Percentiles rank a stretch among this genome's conserved stretches.
These are phyloP conservation scores for Pilophorus perplexus DNA, from an alignment of 2,888 invertebrate species.

Conservation along the genomic window DNA sequence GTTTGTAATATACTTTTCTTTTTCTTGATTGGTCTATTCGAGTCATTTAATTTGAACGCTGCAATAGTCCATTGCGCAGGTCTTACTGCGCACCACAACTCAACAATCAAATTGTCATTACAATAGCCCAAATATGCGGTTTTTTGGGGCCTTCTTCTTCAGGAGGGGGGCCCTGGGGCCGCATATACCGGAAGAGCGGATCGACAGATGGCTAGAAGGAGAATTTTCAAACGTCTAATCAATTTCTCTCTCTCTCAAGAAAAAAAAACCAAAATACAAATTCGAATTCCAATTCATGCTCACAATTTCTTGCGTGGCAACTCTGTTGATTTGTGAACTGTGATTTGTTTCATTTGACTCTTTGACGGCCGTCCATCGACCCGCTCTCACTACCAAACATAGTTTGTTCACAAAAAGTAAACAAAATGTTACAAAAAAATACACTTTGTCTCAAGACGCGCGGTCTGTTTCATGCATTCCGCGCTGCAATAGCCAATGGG, in stretches of 20 bases:
- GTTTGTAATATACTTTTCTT: constrained; percentile 44
- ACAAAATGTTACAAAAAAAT: constrained; percentile 12
- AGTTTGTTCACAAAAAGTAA: constrained; percentile 34
- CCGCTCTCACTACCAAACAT: constrained; percentile 33
- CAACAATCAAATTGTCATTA: constrained; percentile 46
- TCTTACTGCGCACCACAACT: constrained; percentile 46
- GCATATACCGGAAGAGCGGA: constrained; percentile 37
- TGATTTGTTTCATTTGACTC: too few relatives aligned
- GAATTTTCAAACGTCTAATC: neutral
- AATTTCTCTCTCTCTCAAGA: too few relatives aligned
- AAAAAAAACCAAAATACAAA: too few relatives aligned
- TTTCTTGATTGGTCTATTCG: constrained; percentile 47
- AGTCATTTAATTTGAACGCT: constrained; percentile 46
- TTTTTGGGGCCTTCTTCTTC: constrained; percentile 14
- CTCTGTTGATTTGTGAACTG: too few relatives aligned
- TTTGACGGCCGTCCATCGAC: constrained; percentile 30
- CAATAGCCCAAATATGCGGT: constrained; percentile 48
- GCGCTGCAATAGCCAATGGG: constrained; percentile 35
- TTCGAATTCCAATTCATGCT: too few relatives aligned
- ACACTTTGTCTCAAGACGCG: constrained; percentile 30
- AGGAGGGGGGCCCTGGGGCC: constrained; percentile 7
- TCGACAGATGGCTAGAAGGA: constrained; percentile 28
- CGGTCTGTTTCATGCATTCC: neutral
- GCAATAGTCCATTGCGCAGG: constrained; percentile 48
- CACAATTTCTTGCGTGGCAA: too few relatives aligned